phyloP scores from a whole-genome alignment of 2,797 vertebrate genomes.

The Xenentodon cancila region DNA sequence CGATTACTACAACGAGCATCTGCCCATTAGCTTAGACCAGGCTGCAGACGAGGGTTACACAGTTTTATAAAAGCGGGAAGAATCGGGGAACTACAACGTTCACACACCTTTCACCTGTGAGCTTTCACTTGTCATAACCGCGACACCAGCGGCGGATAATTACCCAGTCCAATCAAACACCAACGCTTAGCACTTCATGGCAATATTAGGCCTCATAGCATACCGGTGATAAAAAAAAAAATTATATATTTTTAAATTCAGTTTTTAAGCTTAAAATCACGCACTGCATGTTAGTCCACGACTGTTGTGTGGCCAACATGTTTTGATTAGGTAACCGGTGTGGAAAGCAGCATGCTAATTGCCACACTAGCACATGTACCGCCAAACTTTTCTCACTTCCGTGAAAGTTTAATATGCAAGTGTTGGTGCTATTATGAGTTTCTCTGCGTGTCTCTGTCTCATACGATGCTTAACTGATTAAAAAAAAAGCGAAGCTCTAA shows the following conservation, averaged over 20 bases:
- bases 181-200: conserved; percentile 13
- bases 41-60: conserved; percentile 20
- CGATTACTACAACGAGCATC: conserved; percentile 26
- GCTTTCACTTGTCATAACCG: neutral
- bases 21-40: conserved; percentile 60
- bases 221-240: conserved; percentile 22
- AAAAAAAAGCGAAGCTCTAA: too few relatives aligned
- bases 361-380: neutral
- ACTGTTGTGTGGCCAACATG: neutral
- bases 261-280: too few relatives aligned
- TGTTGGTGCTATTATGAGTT: neutral
- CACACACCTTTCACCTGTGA: too few relatives aligned
- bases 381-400: conserved; percentile 9
- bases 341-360: neutral
- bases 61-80: neutral
- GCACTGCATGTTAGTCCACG: neutral
- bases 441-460: neutral
- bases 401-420: neutral
- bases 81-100: too few relatives aligned
- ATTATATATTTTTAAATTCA: neutral
- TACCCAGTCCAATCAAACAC: conserved; percentile 5
- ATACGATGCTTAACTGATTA: too few relatives aligned
- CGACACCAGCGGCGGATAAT: neutral
- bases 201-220: conserved; percentile 51
- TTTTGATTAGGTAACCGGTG: conserved; percentile 1